Evolutionary conservation across 2,888 invertebrate genomes (phyloP), one percentile per base, ranked within the genome.

Genomic region (Cantharis rustica): DNA sequence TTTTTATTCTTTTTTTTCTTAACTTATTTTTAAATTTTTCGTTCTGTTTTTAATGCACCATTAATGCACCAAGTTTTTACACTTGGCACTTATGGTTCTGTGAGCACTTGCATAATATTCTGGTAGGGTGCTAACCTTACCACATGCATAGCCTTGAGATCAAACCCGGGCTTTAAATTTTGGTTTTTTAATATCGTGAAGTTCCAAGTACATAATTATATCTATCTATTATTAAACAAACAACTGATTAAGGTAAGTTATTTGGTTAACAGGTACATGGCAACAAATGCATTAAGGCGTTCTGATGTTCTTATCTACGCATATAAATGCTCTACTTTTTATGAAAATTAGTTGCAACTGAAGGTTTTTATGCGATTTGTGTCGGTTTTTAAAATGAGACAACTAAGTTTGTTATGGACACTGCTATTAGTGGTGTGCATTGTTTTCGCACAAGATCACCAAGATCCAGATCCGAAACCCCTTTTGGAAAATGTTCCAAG

Each of bases 191-290:
- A 47, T 47, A 47, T 47, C 47, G 9, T 47, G n/a, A 5, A 47
- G n/a, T 47, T 47, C 47, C n/a, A 47, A 47, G 47, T 47, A n/a
- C n/a, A n/a, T n/a, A n/a, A n/a, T n/a, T n/a, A 31, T 47, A 31
- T 31, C 5, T 31, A 47, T 47, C 9, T 47, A 47, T 47, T n/a
- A 47, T 47, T 47, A 47, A 47, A n/a, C 47, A 47, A 47, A 47
- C 11, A 47, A 47, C 5, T n/a, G n/a, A n/a, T 47, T 47, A n/a
- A n/a, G 47, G n/a, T 47, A 47, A 47, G 47, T n/a, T n/a, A 47
- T n/a, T 47, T 47, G 2, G 47, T n/a, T 7, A 31, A 78, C 75
- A 75, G 75, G 75, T 75, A 75, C 69, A 72, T 26, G 16, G 63
- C 10, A 66, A 3, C 64, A 70, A 70, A 23, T 63, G 17, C 20